Conservation (phyloP, 2,888 invertebrate species). For the Drosophila birchii region DNA sequence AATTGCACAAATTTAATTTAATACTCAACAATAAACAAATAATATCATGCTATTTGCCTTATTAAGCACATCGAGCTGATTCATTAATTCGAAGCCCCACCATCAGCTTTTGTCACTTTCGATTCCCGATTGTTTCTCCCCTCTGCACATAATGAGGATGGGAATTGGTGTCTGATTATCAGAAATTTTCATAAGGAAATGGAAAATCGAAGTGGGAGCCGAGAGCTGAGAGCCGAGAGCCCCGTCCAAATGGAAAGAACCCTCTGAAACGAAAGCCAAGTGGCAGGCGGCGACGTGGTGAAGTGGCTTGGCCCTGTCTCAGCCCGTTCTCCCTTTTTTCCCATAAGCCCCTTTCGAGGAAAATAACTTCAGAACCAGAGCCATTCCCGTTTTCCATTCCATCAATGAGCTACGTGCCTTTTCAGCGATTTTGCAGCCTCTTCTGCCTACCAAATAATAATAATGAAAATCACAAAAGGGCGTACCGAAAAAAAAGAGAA, state of each 20-base stretch:
- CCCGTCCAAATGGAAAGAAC: conserved; percentile 13
- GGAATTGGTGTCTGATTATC: conserved; percentile 63
- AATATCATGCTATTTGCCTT: background rate
- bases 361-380: conserved; percentile 15
- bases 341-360: conserved; percentile 13
- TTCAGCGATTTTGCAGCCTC: conserved; percentile 76
- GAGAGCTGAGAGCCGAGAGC: conserved; percentile 26
- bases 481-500: background rate
- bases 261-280: conserved; percentile 69
- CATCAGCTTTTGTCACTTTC: conserved; percentile 50
- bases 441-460: conserved; percentile 61
- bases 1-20: background rate
- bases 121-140: conserved; percentile 38
- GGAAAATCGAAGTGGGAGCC: conserved; percentile 70
- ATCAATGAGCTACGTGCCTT: conserved; percentile 76
- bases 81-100: conserved; percentile 10
- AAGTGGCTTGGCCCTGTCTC: conserved; percentile 69
- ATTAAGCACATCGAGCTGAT: conserved; percentile 5
- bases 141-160: conserved; percentile 56
- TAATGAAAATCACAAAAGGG: conserved; percentile 43
- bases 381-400: conserved; percentile 39
- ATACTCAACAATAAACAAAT: background rate
- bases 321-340: conserved; percentile 5
- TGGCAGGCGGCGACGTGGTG: conserved; percentile 73
- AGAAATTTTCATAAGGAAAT: conserved; percentile 77